Conservation (phyloP, 2,113 vertebrate genomes). For the Atlantisia rogersi region DNA sequence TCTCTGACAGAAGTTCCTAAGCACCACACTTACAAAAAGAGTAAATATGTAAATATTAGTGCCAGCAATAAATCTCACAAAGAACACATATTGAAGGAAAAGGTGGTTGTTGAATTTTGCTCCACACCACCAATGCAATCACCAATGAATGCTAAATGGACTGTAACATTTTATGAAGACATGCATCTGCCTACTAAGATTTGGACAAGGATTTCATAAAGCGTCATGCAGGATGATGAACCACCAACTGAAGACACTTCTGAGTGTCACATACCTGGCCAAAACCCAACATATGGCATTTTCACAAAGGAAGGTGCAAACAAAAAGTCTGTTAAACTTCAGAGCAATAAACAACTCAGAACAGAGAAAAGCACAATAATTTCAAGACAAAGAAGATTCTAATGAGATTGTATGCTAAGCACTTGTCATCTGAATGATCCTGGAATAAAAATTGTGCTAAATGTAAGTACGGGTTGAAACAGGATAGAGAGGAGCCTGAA, state of each 20-base stretch:
- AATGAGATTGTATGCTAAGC: neutral
- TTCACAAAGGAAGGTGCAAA: neutral
- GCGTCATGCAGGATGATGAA: neutral
- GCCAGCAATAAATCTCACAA: neutral
- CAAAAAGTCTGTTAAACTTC: neutral
- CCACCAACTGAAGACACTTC: neutral
- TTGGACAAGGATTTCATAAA: neutral
- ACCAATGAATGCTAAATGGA: neutral
- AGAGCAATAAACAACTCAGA: neutral
- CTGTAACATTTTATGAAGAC: neutral
- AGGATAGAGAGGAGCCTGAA: neutral
- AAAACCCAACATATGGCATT: neutral
- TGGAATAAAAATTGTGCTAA: neutral
- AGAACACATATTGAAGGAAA: neutral
- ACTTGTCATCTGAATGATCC: neutral
- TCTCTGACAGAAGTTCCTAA: neutral
- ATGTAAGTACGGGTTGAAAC: neutral
- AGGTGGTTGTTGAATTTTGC: neutral
- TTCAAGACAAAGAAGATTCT: neutral
- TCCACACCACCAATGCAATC: neutral
- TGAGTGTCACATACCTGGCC: neutral
- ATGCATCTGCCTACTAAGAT: neutral
- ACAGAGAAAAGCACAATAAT: neutral
- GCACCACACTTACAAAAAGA: neutral
- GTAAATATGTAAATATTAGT: conserved; percentile 42